These are phyloP conservation scores for Phalacrocorax pelagicus DNA, from an alignment of 2,113 vertebrate genomes.

Conservation along the genomic window DNA sequence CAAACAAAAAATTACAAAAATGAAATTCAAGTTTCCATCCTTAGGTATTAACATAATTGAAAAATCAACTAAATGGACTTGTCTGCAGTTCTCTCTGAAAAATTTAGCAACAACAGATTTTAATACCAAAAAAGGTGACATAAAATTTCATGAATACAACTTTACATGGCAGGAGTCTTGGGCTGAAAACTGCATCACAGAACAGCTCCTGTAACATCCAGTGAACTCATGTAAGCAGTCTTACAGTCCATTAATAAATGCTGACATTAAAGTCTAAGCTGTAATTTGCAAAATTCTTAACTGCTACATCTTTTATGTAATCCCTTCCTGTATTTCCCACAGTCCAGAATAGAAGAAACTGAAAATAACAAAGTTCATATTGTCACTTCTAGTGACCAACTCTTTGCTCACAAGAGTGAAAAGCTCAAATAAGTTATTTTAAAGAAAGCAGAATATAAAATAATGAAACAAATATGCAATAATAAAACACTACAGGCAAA, in stretches of 20 bases:
- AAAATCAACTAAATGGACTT: neutral
- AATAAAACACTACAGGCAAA: slow-evolving; percentile 77
- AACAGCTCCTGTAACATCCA: neutral
- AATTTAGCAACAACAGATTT: neutral
- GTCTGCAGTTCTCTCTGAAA: neutral
- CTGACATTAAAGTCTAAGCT: neutral
- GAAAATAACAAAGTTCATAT: neutral
- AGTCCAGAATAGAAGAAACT: neutral
- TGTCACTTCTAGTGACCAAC: slow-evolving; percentile 44
- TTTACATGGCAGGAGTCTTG: neutral
- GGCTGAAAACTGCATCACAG: neutral
- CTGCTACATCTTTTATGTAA: neutral
- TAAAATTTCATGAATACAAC: neutral
- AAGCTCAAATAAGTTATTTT: slow-evolving; percentile 59
- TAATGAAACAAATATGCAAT: slow-evolving; percentile 71
- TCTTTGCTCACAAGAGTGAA: slow-evolving; percentile 1
- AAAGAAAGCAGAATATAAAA: slow-evolving; percentile 61
- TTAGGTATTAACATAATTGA: neutral
- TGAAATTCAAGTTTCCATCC: neutral
- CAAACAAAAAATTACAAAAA: neutral
- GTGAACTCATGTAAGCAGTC: neutral
- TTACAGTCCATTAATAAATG: neutral
- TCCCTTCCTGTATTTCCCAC: slow-evolving; percentile 7
- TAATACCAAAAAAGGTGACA: neutral
- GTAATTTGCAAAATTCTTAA: neutral